Evolutionary conservation across 2,888 invertebrate species (phyloP).

Genomic region (Elegia similella): DNA sequence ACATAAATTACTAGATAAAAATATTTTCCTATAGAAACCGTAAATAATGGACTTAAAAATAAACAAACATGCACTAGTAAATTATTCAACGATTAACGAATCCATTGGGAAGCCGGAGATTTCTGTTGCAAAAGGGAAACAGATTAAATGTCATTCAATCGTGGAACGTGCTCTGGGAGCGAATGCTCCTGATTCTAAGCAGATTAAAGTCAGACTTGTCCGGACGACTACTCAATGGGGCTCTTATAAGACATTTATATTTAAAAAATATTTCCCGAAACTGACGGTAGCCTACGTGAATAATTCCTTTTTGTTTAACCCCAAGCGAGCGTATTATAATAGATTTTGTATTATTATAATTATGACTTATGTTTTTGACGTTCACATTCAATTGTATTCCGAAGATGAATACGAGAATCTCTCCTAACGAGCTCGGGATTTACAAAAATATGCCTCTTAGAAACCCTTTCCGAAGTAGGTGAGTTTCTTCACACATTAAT

Average conservation of each 20-base stretch:
- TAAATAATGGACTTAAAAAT: slow-evolving; percentile 27
- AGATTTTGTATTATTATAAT: slow-evolving; percentile 61
- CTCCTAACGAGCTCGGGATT: slow-evolving; percentile 69
- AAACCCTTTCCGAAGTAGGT: slow-evolving; percentile 59
- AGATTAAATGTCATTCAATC: slow-evolving; percentile 74
- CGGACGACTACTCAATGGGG: slow-evolving; percentile 52
- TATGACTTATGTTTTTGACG: slow-evolving; percentile 69
- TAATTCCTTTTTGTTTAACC: slow-evolving; percentile 44
- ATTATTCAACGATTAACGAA: slow-evolving; percentile 71
- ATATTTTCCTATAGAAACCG: too few species aligned
- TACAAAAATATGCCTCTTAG: slow-evolving; percentile 69
- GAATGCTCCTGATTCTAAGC: slow-evolving; percentile 66
- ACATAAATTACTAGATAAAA: too few species aligned
- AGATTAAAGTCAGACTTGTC: slow-evolving; percentile 64
- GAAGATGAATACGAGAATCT: slow-evolving; percentile 61
- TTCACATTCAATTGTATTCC: slow-evolving; percentile 79
- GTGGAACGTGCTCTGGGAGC: slow-evolving; percentile 69
- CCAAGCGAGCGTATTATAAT: slow-evolving; percentile 42
- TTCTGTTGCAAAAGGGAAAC: slow-evolving; percentile 59
- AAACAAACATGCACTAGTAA: slow-evolving; percentile 55
- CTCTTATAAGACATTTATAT: slow-evolving; percentile 51
- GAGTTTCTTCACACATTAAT: slow-evolving; percentile 79
- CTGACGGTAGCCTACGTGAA: slow-evolving; percentile 42
- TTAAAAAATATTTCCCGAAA: slow-evolving; percentile 46
- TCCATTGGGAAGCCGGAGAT: slow-evolving; percentile 50